Evolutionary conservation across 2,113 vertebrate species (phyloP).

Genomic region (Pelobates fuscus): DNA sequence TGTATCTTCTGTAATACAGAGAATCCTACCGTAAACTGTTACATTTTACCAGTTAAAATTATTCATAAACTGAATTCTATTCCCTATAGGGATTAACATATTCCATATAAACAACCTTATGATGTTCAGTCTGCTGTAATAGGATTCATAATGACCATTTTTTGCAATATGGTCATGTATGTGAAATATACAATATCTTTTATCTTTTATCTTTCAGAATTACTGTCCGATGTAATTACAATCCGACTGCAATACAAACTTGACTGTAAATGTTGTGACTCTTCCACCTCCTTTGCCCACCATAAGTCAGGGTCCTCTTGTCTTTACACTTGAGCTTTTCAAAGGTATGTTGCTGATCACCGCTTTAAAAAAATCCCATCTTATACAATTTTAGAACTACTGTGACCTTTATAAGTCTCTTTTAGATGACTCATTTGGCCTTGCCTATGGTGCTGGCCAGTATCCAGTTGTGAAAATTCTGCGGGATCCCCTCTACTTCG

Average conservation of each 20-base stretch:
- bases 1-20: too few species aligned
- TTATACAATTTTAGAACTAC: background rate
- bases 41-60: too few species aligned
- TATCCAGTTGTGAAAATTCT: constrained; percentile 69
- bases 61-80: too few species aligned
- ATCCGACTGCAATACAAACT: constrained; percentile 41
- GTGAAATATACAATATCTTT: too few species aligned
- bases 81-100: too few species aligned
- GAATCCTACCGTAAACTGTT: too few species aligned
- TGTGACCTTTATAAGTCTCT: background rate
- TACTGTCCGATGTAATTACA: constrained; percentile 65
- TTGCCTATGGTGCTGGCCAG: constrained; percentile 57
- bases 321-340: constrained; percentile 64
- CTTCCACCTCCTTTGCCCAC: constrained; percentile 52
- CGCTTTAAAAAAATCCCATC: too few species aligned
- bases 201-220: constrained; percentile 59
- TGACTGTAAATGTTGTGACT: constrained; percentile 54
- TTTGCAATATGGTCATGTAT: too few species aligned
- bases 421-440: constrained; percentile 61
- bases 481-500: constrained; percentile 69
- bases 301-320: constrained; percentile 61
- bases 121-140: too few species aligned
- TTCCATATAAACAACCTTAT: too few species aligned
- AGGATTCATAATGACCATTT: too few species aligned
- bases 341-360: constrained; percentile 63